Conservation (phyloP, 2,888 invertebrate species). For the Meloe dianella region DNA sequence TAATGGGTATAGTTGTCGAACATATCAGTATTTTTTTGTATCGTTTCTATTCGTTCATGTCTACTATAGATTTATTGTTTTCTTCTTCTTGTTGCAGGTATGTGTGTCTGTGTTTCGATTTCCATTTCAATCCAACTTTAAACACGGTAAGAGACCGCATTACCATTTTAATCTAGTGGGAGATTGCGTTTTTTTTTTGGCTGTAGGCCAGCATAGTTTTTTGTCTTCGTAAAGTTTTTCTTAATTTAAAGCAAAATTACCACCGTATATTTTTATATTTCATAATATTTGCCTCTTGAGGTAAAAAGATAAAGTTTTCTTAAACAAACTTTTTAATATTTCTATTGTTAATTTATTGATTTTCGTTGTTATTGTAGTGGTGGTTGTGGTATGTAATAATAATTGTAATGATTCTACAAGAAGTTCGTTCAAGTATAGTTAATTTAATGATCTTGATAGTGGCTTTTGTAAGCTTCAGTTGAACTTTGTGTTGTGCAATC, state of each 20-base stretch:
- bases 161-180: slow-evolving; percentile 3
- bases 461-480: neutral
- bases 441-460: slow-evolving; percentile 7
- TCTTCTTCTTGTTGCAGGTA: slow-evolving; percentile 5
- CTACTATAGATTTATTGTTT: neutral
- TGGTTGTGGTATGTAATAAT: too few relatives aligned
- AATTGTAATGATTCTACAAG: neutral
- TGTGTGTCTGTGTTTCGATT: neutral
- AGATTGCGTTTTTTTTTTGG: neutral
- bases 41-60: neutral
- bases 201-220: neutral
- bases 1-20: neutral
- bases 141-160: neutral
- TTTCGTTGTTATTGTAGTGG: neutral
- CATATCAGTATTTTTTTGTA: neutral
- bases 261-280: neutral
- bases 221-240: neutral
- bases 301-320: neutral
- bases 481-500: neutral
- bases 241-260: neutral
- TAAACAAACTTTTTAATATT: too few relatives aligned
- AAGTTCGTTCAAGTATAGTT: slow-evolving; percentile 1
- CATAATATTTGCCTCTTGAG: neutral
- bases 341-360: neutral
- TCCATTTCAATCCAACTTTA: slow-evolving; percentile 2